Conservation (phyloP, 2,113 vertebrate species). For the Bubo bubo region DNA sequence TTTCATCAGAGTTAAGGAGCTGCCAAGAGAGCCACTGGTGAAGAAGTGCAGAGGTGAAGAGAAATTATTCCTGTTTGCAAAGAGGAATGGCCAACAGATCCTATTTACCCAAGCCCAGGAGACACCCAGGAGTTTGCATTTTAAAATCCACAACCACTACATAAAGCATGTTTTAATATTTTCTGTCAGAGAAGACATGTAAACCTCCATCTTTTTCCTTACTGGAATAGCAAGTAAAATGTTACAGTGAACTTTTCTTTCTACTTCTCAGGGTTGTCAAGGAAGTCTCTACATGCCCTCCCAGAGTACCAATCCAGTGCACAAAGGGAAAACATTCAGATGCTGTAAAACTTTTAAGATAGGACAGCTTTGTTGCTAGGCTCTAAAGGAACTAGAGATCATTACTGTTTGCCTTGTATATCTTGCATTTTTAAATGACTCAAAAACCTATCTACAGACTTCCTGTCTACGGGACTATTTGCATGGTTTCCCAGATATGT, state of each 20-base stretch:
- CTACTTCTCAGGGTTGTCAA: background rate
- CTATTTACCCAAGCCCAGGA: background rate
- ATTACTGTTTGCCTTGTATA: background rate
- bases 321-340: background rate
- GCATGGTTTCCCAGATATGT: background rate
- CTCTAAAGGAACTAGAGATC: background rate
- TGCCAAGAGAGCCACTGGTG: background rate
- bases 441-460: background rate
- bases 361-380: background rate
- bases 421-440: background rate
- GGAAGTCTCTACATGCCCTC: conserved; percentile 18
- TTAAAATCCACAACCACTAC: background rate
- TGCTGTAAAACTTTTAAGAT: background rate
- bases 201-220: background rate
- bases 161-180: background rate
- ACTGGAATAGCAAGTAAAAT: conserved; percentile 39
- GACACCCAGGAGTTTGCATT: background rate
- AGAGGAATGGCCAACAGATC: background rate
- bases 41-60: background rate
- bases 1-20: background rate
- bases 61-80: background rate
- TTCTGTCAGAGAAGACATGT: background rate
- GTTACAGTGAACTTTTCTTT: conserved; percentile 6
- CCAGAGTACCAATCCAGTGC: conserved; percentile 22
- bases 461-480: background rate